phyloP scores from a whole-genome alignment of 2,888 invertebrate genomes.

The Chrysolina haemoptera region DNA sequence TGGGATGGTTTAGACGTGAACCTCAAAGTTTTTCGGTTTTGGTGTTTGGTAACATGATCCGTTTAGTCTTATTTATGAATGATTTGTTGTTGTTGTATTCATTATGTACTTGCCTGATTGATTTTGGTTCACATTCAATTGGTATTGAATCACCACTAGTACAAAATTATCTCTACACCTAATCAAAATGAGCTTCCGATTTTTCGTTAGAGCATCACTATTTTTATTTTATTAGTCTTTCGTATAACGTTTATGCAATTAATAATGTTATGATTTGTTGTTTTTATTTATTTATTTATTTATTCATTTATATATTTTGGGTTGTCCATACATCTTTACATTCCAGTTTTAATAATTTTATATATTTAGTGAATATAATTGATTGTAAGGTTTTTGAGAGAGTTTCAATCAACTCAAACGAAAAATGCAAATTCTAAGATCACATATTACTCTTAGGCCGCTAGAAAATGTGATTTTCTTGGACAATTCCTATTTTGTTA shows the following conservation, averaged over 20 bases:
- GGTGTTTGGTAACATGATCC: too few species aligned
- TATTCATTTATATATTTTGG: slow-evolving; percentile 18
- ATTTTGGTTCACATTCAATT: slow-evolving; percentile 10
- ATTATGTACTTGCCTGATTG: too few species aligned
- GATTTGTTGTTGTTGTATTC: too few species aligned
- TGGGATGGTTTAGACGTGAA: background rate
- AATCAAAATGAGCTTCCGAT: slow-evolving; percentile 41
- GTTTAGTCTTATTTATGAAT: too few species aligned
- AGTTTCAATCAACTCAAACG: background rate
- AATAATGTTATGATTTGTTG: slow-evolving; percentile 10
- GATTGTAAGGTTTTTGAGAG: background rate
- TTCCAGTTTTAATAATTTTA: slow-evolving; percentile 35
- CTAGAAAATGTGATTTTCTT: background rate
- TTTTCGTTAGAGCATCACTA: slow-evolving; percentile 14
- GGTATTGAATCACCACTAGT: slow-evolving; percentile 46
- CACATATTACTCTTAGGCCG: background rate
- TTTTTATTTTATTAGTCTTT: background rate
- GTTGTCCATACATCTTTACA: slow-evolving; percentile 49
- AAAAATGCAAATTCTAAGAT: background rate
- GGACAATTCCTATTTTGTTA: background rate
- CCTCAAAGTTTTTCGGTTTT: background rate
- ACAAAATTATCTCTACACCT: slow-evolving; percentile 44
- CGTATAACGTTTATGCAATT: background rate
- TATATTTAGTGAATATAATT: background rate
- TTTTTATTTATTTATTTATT: slow-evolving; percentile 30